Evolutionary conservation across 2,113 vertebrate genomes (phyloP), one percentile per base, ranked within the genome.

Genomic region (Propithecus coquereli): DNA sequence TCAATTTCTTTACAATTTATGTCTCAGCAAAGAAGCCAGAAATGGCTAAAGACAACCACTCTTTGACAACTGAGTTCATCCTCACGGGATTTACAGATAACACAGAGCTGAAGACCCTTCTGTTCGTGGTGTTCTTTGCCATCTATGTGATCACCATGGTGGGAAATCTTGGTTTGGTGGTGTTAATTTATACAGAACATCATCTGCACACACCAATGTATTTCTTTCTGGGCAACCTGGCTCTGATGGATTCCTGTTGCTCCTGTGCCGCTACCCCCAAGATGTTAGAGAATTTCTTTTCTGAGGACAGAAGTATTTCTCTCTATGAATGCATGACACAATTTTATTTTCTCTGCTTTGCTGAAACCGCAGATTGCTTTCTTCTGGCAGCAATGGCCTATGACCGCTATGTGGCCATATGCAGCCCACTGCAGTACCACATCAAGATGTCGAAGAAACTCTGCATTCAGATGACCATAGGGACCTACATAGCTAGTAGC

Each of bases 321-420:
- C 83, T 97, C 27, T 57, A 81, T 73, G 94, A 96, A 79, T 97
- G 97, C 54, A 94, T 97, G 81, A 70, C 17, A 37, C 92, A 97
- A 3, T 92, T 97, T 89, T 97, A 97, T 70, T 97, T 97, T 86
- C 94, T 97, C 47, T 96, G 95, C 45, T 37, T 97, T 59, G 91
- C 97, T 77, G 96, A 97, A 66, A 94, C 96, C 9, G 80, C 85
- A 27, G 96, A 95, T 0, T 96, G 97, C 70, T 96, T 96, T 83
- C 93, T 97, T 25, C 80, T 98, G 87, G 97, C 90, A 20, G 87
- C 91, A n/a, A 98, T 98, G 97, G 94, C 94, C 7, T 98, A 97
- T 90, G 97, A 98, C 6, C 90, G 71, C 90, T 97, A 94, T 17
- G 74, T 90, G 76, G 94, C 92, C 43, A 96, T 96, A 23, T 95